Evolutionary conservation across 2,888 invertebrate species (phyloP), one percentile per base, ranked within the genome.

Genomic region (Nycteola revayana): DNA sequence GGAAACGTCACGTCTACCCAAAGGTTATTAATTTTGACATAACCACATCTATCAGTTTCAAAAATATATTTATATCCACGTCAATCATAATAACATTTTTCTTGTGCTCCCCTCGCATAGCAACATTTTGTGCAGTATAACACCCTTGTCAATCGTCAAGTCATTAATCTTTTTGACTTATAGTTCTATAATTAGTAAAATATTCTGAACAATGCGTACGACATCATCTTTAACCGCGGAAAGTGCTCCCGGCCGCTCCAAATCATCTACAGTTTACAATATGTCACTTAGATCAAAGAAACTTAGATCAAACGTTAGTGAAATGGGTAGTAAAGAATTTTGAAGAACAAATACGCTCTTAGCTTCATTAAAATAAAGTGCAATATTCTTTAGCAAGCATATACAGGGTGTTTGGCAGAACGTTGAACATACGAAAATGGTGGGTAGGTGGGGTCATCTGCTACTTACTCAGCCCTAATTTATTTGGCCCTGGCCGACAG

Each of bases 201-300:
- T 73, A 65, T 61, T 55, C 62, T 43, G 42, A 60, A 68, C 72
- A 73, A 69, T 74, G 55, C 61, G 66, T 43, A 44, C 54, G 61
- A 55, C 64, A 64, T 81, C 74, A 66, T 68, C 49, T 53, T 57
- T 63, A 40, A 54, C 58, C 57, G 44, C 53, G 59, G 55, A 62
- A 64, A 74, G 75, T 70, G 78, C 75, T 60, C 57, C 76, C 71
- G 51, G 67, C 57, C 64, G 72, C 62, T 56, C 60, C 76, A 68
- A 80, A 81, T 81, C 84, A 81, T 80, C 66, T 62, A 69, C 70
- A 75, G 85, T 80, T 78, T 86, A 85, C 80, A 61, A 60, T 75
- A 77, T 77, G 80, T 79, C 81, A 77, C 72, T 69, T 66, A 78
- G 72, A 83, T 87, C 86, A 87, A 86, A 87, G 84, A 59, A 54